Percentiles rank a stretch among this genome's conserved stretches.
Evolutionary conservation across 2,888 invertebrate species (phyloP).

Genomic region (Harpalus rufipes): DNA sequence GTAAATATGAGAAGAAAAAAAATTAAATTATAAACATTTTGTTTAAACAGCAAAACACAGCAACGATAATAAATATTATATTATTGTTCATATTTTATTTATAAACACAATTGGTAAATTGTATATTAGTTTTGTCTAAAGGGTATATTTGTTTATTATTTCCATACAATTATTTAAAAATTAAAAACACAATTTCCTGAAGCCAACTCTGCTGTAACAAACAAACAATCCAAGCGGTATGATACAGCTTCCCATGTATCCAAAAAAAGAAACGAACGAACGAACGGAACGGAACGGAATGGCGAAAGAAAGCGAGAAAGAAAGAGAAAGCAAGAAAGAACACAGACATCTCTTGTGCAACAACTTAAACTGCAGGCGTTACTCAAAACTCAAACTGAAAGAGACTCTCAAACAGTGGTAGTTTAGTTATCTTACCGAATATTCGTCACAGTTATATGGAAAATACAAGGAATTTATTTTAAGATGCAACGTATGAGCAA

Average conservation of each 20-base stretch:
- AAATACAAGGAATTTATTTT: too few relatives aligned
- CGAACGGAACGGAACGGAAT: slow-evolving; percentile 22
- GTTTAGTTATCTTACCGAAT: too few relatives aligned
- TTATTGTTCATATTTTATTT: slow-evolving; percentile 14
- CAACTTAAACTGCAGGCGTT: slow-evolving; percentile 61
- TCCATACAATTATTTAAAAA: slow-evolving; percentile 26
- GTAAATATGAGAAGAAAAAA: slow-evolving; percentile 10
- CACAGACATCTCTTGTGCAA: slow-evolving; percentile 61
- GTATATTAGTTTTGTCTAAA: slow-evolving; percentile 30
- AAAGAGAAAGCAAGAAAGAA: slow-evolving; percentile 53
- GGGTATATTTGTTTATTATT: slow-evolving; percentile 10
- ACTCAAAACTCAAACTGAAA: background rate
- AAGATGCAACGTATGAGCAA: too few relatives aligned
- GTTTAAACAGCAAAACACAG: slow-evolving; percentile 7
- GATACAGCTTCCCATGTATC: slow-evolving; percentile 54
- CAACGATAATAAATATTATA: slow-evolving; percentile 23
- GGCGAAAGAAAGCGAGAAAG: slow-evolving; percentile 41
- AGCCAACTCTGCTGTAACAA: slow-evolving; percentile 51
- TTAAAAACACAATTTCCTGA: slow-evolving; percentile 31
- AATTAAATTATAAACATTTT: slow-evolving; percentile 21
- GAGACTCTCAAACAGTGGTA: slow-evolving; percentile 24
- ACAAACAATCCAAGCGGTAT: slow-evolving; percentile 55
- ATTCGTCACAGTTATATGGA: too few relatives aligned
- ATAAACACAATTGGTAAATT: slow-evolving; percentile 25
- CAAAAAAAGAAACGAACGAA: slow-evolving; percentile 50